These are phyloP conservation scores for Spicauda simplicius DNA, from an alignment of 2,888 invertebrate genomes.

Conservation along the genomic window DNA sequence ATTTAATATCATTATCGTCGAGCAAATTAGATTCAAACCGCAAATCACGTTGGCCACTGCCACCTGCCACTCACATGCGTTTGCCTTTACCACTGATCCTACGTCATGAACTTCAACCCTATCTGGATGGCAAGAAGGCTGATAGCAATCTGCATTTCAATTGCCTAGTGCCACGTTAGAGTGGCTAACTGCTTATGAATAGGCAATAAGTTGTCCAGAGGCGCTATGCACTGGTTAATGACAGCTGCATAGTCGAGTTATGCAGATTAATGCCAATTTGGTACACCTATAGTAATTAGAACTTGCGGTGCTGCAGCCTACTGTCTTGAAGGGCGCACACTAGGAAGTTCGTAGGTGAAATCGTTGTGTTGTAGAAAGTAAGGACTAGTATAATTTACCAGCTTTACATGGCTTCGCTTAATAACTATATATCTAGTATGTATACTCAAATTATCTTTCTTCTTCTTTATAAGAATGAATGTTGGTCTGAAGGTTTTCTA, in stretches of 20 bases:
- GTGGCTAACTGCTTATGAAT: slow-evolving; percentile 56
- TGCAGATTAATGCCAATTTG: slow-evolving; percentile 71
- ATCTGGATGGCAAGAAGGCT: slow-evolving; percentile 17
- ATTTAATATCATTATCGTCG: slow-evolving; percentile 39
- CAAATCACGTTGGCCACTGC: slow-evolving; percentile 45
- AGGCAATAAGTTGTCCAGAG: slow-evolving; percentile 71
- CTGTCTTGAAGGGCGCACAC: slow-evolving; percentile 22
- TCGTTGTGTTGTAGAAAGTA: no score
- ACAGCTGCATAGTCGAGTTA: slow-evolving; percentile 67
- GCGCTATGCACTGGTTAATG: slow-evolving; percentile 71
- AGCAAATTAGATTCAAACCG: slow-evolving; percentile 40
- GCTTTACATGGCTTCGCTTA: no score
- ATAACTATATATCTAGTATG: no score
- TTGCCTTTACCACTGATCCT: slow-evolving; percentile 30
- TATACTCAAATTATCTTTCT: no score
- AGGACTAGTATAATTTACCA: no score
- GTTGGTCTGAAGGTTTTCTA: no score
- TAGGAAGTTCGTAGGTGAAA: neutral
- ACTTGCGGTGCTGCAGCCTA: slow-evolving; percentile 15
- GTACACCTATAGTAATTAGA: slow-evolving; percentile 42
- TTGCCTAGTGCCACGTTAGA: slow-evolving; percentile 30
- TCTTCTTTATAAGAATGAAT: no score
- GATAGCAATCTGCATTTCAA: neutral
- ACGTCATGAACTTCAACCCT: slow-evolving; percentile 33
- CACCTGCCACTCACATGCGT: slow-evolving; percentile 35